Evolutionary conservation across 2,888 invertebrate species (phyloP).

Genomic region (Trypoxylon attenuatum): DNA sequence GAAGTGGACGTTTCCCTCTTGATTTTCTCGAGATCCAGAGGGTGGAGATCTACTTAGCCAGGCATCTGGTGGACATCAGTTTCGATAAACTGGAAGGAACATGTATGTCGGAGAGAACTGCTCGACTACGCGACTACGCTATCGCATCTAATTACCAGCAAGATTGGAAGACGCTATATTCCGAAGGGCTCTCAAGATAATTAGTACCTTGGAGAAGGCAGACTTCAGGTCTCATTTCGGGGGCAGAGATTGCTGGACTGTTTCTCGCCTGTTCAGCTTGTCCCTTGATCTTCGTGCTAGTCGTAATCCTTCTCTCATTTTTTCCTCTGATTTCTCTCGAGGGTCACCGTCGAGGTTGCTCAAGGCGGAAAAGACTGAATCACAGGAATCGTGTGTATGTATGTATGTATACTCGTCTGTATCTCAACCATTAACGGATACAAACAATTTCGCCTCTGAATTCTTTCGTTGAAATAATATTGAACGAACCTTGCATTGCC

Average conservation of each 20-base stretch:
- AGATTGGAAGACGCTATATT: conserved; percentile 7
- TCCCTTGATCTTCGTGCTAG: neutral
- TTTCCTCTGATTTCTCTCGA: neutral
- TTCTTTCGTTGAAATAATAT: too few relatives aligned
- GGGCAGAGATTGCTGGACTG: neutral
- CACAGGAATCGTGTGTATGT: too few relatives aligned
- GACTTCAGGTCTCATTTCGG: conserved; percentile 6
- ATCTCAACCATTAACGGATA: too few relatives aligned
- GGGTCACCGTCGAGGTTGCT: too few relatives aligned
- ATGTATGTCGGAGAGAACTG: too few relatives aligned
- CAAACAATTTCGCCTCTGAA: too few relatives aligned
- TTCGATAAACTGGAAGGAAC: conserved; percentile 23
- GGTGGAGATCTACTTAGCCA: conserved; percentile 15
- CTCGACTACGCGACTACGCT: conserved; percentile 21
- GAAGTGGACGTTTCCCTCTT: too few relatives aligned
- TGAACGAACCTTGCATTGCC: too few relatives aligned
- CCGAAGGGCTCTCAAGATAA: conserved; percentile 21
- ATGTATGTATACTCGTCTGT: too few relatives aligned
- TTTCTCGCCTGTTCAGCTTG: neutral
- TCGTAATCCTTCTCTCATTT: neutral
- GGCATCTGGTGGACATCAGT: conserved; percentile 13
- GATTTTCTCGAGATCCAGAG: too few relatives aligned
- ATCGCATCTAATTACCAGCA: conserved; percentile 30
- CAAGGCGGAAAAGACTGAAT: too few relatives aligned
- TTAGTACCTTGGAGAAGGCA: conserved; percentile 15